Conservation (phyloP, 2,888 invertebrate genomes). For the Hofmannophila pseudospretella region DNA sequence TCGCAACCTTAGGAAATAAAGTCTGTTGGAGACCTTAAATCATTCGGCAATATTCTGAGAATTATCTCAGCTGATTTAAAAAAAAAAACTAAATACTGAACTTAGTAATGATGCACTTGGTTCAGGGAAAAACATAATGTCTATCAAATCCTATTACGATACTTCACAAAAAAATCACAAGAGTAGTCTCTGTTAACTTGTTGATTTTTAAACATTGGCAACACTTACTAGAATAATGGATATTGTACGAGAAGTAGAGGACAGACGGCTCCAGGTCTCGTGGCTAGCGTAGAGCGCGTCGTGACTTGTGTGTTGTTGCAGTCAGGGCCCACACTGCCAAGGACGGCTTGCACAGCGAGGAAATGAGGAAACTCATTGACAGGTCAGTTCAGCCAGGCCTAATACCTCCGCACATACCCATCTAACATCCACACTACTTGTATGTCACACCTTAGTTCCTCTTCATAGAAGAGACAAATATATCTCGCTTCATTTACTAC, state of each 20-base stretch:
- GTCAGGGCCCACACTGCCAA: slow-evolving; percentile 85
- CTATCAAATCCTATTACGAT: not conserved
- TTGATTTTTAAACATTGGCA: not conserved
- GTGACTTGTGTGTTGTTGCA: slow-evolving; percentile 78
- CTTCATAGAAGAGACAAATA: no score
- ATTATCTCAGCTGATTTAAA: no score
- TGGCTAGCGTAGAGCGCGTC: slow-evolving; percentile 69
- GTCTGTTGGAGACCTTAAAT: no score
- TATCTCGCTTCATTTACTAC: no score
- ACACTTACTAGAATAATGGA: slow-evolving; percentile 16
- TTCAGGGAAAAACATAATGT: no score
- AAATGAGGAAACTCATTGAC: slow-evolving; percentile 98
- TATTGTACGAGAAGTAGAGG: slow-evolving; percentile 51
- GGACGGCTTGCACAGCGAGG: slow-evolving; percentile 96
- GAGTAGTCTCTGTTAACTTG: not conserved
- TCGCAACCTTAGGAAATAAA: no score
- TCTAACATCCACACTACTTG: not conserved
- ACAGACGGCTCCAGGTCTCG: slow-evolving; percentile 51
- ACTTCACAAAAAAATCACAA: not conserved
- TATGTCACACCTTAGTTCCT: no score
- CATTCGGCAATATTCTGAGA: no score
- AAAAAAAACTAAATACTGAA: no score
- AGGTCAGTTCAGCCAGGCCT: slow-evolving; percentile 84
- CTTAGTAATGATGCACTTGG: no score
- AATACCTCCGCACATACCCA: slow-evolving; percentile 21